Evolutionary conservation across 2,113 vertebrate species (phyloP).

Genomic region (Oryzias melastigma): DNA sequence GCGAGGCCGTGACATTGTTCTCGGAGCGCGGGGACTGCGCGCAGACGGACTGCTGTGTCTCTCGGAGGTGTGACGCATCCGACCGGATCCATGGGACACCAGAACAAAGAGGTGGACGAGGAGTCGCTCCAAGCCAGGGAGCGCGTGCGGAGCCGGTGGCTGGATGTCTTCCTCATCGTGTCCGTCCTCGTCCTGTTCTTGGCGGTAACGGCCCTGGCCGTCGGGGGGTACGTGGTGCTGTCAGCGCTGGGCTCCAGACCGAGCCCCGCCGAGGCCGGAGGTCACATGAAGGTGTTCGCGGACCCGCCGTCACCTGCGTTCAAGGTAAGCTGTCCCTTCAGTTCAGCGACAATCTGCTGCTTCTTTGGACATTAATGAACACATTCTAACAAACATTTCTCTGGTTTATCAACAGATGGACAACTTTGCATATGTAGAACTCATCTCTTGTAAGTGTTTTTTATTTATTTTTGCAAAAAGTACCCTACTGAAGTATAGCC

Average conservation of each 20-base stretch:
- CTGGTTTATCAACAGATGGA: conserved; percentile 52
- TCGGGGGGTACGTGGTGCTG: conserved; percentile 15
- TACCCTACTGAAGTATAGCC: too few species aligned
- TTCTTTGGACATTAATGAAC: not conserved
- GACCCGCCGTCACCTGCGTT: accelerated
- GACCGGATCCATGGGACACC: conserved; percentile 4
- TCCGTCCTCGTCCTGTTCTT: conserved; percentile 58
- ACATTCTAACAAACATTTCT: conserved; percentile 1
- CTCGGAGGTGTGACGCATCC: not conserved
- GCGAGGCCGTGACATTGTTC: not conserved
- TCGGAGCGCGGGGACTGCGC: not conserved
- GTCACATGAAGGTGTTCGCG: not conserved
- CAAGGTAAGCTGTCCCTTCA: conserved; percentile 43
- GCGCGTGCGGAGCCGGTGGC: conserved; percentile 27
- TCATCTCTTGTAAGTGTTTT: conserved; percentile 36
- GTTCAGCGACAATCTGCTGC: accelerated
- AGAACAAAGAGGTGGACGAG: conserved; percentile 39
- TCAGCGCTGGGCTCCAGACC: conserved; percentile 7
- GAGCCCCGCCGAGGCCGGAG: accelerated
- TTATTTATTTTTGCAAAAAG: not conserved
- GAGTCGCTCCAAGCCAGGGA: conserved; percentile 52
- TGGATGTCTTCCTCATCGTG: conserved; percentile 56
- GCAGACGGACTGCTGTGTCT: too few species aligned
- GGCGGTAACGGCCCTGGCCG: conserved; percentile 22
- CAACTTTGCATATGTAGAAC: conserved; percentile 47